Conservation (phyloP, 2,888 invertebrate genomes). For the Diplazon laetatorius region DNA sequence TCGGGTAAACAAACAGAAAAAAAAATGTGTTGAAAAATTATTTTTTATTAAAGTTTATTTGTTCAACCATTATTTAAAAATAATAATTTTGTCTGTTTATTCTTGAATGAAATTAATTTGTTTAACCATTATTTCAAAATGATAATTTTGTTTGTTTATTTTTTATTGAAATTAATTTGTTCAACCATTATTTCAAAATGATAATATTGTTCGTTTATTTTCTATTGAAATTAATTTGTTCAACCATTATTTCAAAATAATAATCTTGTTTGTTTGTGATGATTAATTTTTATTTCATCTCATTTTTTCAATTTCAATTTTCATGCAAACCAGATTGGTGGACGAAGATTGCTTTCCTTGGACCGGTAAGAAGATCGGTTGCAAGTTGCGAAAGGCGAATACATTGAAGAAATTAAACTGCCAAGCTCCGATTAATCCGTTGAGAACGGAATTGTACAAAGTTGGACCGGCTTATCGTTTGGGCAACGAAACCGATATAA, state of each 20-base stretch:
- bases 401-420: slow-evolving; percentile 85
- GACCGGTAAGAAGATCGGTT: slow-evolving; percentile 85
- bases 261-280: no score
- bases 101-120: no score
- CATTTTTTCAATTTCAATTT: slow-evolving; percentile 1
- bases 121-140: no score
- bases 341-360: slow-evolving; percentile 95
- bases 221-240: no score
- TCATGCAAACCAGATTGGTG: slow-evolving; percentile 86
- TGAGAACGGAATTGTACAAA: slow-evolving; percentile 87
- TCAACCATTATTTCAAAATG: neutral
- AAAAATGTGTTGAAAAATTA: slow-evolving; percentile 4
- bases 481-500: slow-evolving; percentile 91
- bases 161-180: no score
- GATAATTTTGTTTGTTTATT: no score
- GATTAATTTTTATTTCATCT: no score
- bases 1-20: slow-evolving; percentile 85
- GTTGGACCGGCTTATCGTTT: slow-evolving; percentile 91
- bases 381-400: slow-evolving; percentile 85
- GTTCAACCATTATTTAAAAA: no score
- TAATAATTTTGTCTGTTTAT: no score
- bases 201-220: no score
- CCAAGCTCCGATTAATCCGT: slow-evolving; percentile 81
- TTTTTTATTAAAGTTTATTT: no score
- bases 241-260: neutral